Evolutionary conservation across 2,888 invertebrate genomes (phyloP).

Genomic region (Geotrupes spiniger): DNA sequence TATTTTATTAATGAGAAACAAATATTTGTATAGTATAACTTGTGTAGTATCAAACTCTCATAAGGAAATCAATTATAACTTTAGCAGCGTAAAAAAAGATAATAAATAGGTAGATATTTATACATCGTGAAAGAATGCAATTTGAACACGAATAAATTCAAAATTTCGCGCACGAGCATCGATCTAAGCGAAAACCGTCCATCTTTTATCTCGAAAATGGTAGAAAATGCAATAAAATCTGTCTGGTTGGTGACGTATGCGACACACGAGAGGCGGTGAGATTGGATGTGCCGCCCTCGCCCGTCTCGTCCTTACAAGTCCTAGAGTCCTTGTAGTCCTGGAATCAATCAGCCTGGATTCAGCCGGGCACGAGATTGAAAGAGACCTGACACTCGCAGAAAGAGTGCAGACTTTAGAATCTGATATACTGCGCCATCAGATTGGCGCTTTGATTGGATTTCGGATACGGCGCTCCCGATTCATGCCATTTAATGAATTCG

Average conservation of each 20-base stretch:
- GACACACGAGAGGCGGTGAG: conserved; percentile 46
- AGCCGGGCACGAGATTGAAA: conserved; percentile 34
- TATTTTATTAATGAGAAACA: too few species aligned
- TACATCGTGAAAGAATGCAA: too few species aligned
- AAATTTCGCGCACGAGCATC: conserved; percentile 55
- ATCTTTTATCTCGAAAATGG: conserved; percentile 72
- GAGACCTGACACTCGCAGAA: conserved; percentile 37
- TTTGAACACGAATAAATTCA: too few species aligned
- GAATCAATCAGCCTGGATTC: conserved; percentile 37
- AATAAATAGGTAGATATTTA: too few species aligned
- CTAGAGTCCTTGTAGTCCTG: conserved; percentile 22
- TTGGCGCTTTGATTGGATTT: conserved; percentile 42
- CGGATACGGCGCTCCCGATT: conserved; percentile 30
- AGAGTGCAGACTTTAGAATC: conserved; percentile 35
- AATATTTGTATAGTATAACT: too few species aligned
- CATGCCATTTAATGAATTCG: conserved; percentile 30
- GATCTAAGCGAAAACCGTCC: conserved; percentile 93
- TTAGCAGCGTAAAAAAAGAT: too few species aligned
- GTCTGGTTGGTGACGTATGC: conserved; percentile 48
- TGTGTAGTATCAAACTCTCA: too few species aligned
- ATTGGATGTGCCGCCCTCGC: conserved; percentile 42
- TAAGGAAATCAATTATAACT: too few species aligned
- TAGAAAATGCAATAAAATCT: conserved; percentile 49
- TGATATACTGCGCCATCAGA: conserved; percentile 33
- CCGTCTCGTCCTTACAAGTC: conserved; percentile 13